phyloP scores from a whole-genome alignment of 2,113 vertebrate genomes.

The Corythornis madagascariensis region DNA sequence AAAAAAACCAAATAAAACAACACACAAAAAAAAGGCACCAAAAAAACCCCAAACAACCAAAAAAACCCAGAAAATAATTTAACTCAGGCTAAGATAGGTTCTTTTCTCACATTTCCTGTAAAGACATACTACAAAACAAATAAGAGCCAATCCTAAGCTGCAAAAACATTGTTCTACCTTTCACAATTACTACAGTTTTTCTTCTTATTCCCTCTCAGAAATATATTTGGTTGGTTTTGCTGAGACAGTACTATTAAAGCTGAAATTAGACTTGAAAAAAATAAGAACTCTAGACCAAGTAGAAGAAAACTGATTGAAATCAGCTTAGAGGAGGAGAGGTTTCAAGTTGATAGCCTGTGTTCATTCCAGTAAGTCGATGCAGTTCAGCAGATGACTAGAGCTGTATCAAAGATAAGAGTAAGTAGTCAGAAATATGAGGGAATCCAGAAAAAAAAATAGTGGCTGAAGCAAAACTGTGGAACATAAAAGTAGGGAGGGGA shows the following conservation, averaged over 20 bases:
- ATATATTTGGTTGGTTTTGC: background rate
- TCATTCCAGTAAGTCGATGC: background rate
- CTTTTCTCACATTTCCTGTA: conserved; percentile 48
- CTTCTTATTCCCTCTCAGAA: conserved; percentile 23
- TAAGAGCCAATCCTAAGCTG: conserved; percentile 40
- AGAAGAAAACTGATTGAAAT: background rate
- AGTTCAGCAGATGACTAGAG: background rate
- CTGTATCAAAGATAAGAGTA: background rate
- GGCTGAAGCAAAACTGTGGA: background rate
- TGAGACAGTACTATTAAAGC: background rate
- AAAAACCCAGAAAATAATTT: background rate
- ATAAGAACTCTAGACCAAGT: background rate
- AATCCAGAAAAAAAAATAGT: background rate
- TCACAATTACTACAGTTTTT: conserved; percentile 13
- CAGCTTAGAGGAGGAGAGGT: background rate
- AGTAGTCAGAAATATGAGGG: background rate
- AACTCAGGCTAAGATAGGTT: background rate
- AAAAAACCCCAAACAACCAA: too few species aligned
- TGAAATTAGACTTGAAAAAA: conserved; percentile 45
- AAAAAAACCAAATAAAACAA: background rate
- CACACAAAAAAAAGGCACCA: too few species aligned
- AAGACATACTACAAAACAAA: conserved; percentile 1
- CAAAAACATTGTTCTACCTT: conserved; percentile 11
- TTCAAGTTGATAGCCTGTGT: background rate
- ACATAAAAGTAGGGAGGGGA: accelerated